Base-by-base conservation (phyloP, 2,797 vertebrate species). In the Coreius guichenoti region DNA sequence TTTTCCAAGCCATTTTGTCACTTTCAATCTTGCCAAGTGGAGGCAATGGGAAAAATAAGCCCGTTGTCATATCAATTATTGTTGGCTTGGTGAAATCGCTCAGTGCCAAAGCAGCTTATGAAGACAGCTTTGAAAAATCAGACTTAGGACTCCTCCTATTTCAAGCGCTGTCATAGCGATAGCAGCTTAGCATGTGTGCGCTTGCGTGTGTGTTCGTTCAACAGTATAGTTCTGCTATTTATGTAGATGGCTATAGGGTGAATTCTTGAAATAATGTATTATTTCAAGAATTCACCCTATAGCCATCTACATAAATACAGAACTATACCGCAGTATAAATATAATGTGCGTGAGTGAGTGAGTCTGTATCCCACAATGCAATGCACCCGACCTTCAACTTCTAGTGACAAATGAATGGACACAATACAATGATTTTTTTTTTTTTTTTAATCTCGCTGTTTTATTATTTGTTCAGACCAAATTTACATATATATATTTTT, bases 11-110 rank as follows among this genome's bases (percentile, higher is more conserved):
- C 17, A 1, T 54, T n/a, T 43, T 49, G 73, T 56, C 75, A 58
- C 45, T 81, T 84, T 67, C 78, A 33, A 70, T 82, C 74, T 63
- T 4, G 19, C 47, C 70, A 19, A 70, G 68, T 26, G 36, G 36
- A 74, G 63, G 58, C 43, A 21, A 17, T 17, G 39, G 19, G 78
- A 61, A 65, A 91, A 93, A 93, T 94, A 94, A 95, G 93, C 93
- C 93, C 93, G 91, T 94, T 95, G 94, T 96, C 94, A 94, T 92
- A 93, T 95, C 93, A 94, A 94, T 95, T 95, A 95, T 93, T 93
- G 93, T 94, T 92, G 92, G 92, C 90, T 89, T 89, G 92, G 89
- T 93, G 93, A 93, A 94, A 92, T 94, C 90, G 92, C 94, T 94
- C 93, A 90, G 92, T 91, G 91, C 92, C 89, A 94, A 95, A 95